A percentile compares a stretch with the other conserved stretches of the same genome.
These are phyloP conservation scores for Hemicentrotus pulcherrimus DNA, from an alignment of 35 echinoderm and acorn worm species.

Conservation along the genomic window DNA sequence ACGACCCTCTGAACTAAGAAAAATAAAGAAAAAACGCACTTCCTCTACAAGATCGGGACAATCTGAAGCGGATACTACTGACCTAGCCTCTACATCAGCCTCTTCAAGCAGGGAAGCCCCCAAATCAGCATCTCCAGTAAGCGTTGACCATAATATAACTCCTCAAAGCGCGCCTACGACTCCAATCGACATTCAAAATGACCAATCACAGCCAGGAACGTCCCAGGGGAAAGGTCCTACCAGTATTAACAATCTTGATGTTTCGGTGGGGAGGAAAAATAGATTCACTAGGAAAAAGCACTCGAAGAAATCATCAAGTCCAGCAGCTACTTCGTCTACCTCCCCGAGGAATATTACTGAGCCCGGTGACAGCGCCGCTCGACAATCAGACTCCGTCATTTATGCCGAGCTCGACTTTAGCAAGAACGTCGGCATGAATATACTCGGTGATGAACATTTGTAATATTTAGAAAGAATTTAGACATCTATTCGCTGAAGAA, in stretches of 20 bases:
- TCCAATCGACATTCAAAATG: background rate
- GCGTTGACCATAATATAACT: slow-evolving; percentile 22
- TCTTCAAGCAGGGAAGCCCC: background rate
- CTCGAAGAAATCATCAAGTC: slow-evolving; percentile 20
- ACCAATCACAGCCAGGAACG: background rate
- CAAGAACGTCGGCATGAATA: slow-evolving; percentile 62
- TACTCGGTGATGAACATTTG: slow-evolving; percentile 44
- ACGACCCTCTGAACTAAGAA: slow-evolving; percentile 12
- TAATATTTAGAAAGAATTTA: background rate
- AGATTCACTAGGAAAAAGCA: slow-evolving; percentile 21
- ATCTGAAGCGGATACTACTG: background rate
- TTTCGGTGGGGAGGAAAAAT: background rate
- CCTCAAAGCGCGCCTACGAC: background rate
- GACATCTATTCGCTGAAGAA: too few species aligned
- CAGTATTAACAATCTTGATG: slow-evolving; percentile 4
- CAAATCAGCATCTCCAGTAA: background rate
- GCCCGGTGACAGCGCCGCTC: background rate
- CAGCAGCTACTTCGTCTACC: background rate
- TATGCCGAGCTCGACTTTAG: slow-evolving; percentile 75
- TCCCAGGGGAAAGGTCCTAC: background rate
- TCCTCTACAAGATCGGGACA: background rate
- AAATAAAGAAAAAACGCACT: slow-evolving; percentile 21
- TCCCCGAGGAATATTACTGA: background rate
- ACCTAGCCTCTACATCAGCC: background rate
- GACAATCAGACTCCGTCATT: slow-evolving; percentile 58